Base-by-base conservation (phyloP, 2,797 vertebrate genomes). In the Amphiprion clarkii region DNA sequence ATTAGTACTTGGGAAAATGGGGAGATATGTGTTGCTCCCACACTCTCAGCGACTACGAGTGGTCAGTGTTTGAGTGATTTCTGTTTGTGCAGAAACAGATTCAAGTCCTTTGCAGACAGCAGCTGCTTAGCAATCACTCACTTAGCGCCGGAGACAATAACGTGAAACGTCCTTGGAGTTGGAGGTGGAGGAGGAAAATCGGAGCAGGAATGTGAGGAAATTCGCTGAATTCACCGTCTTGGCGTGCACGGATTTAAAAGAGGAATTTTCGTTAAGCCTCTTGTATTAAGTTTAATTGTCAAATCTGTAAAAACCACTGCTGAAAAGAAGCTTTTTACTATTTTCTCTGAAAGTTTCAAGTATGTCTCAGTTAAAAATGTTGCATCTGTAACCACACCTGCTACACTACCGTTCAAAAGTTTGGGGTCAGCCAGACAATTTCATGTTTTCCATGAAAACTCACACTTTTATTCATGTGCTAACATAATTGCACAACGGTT, bases 41-140 rank as follows among this genome's bases (percentile, higher is more conserved):
- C 46, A 13, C 7, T 42, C 63, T 23, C 40, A 29, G 56, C 36
- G 25, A 31, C 7, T 56, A 33, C 19, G 36, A 57, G 42, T 67
- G 59, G 78, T 77, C 55, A 66, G n/a, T 16, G 53, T 46, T n/a
- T 71, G 62, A 79, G 63, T 72, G 59, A 78, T 81, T 67, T 31
- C n/a, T 66, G 55, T 60, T 67, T 71, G 44, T 67, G 27, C 52
- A 23, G 57, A 39, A 64, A 70, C 27, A 14, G 46, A 69, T 75
- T 44, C 48, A 71, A 66, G 64, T 69, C 21, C 46, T 77, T 68
- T 44, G 29, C 39, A 61, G 58, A 69, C 33, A 54, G 52, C 62
- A 58, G 74, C 67, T 78, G 68, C 31, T 55, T 48, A 46, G 40
- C 10, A 46, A 76, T 71, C 74, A 61, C 54, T 79, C 60, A 78